Evolutionary conservation across 2,113 vertebrate species (phyloP).

Genomic region (Pangasianodon hypophthalmus): DNA sequence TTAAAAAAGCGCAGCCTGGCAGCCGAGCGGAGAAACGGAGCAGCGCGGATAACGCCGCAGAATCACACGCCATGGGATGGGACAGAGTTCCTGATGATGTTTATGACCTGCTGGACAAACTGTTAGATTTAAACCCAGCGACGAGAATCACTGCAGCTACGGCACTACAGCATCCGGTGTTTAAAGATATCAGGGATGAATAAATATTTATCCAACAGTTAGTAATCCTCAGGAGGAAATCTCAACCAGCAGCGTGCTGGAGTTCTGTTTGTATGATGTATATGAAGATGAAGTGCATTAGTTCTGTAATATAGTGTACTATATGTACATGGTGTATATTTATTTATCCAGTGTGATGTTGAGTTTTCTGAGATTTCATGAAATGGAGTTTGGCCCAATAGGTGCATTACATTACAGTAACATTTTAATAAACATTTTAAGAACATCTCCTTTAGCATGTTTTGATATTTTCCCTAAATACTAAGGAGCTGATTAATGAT

Average conservation of each 20-base stretch:
- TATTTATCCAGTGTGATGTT: background rate
- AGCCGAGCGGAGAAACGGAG: constrained; percentile 35
- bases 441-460: background rate
- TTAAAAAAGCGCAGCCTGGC: background rate
- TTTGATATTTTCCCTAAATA: background rate
- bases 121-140: constrained; percentile 91
- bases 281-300: background rate
- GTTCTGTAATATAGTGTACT: constrained; percentile 4
- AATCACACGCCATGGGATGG: constrained; percentile 75
- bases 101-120: constrained; percentile 89
- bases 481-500: background rate
- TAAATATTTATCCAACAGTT: background rate
- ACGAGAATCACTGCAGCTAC: constrained; percentile 87
- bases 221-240: background rate
- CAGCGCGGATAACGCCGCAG: background rate
- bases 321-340: background rate
- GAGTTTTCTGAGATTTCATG: background rate
- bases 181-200: constrained; percentile 70
- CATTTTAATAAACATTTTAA: constrained; percentile 22
- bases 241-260: background rate
- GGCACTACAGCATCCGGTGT: constrained; percentile 86
- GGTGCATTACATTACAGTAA: background rate
- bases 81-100: constrained; percentile 84
- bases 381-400: background rate
- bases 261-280: background rate